These are phyloP conservation scores for Thryonomys swinderianus DNA, from an alignment of 2,113 vertebrate genomes.

Conservation along the genomic window DNA sequence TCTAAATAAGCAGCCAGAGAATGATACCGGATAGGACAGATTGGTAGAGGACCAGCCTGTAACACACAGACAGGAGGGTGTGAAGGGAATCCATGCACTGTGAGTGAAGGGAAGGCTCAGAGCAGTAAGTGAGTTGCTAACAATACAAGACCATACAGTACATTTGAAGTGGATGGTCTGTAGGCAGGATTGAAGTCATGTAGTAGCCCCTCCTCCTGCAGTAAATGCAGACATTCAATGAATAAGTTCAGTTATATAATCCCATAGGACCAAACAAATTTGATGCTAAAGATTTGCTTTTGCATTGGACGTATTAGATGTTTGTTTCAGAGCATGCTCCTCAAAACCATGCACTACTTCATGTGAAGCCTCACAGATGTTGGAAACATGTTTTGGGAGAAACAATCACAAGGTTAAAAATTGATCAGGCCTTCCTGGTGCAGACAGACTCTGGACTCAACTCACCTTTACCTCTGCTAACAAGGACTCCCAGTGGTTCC, in stretches of 20 bases:
- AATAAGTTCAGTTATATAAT: background rate
- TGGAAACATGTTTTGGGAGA: too few relatives aligned
- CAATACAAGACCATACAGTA: background rate
- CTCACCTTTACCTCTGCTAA: too few relatives aligned
- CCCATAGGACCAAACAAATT: constrained; percentile 55
- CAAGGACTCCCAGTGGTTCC: too few relatives aligned
- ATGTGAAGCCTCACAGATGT: constrained; percentile 18
- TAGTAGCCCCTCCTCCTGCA: background rate
- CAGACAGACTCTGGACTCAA: too few relatives aligned
- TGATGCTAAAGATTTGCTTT: constrained; percentile 60
- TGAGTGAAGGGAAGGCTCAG: background rate
- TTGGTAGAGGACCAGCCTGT: background rate
- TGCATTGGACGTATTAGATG: constrained; percentile 58
- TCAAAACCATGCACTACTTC: constrained; percentile 60
- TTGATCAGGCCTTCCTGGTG: too few relatives aligned
- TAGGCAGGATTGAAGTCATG: background rate
- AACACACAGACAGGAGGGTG: background rate
- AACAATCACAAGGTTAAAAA: too few relatives aligned
- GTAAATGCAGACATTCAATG: background rate
- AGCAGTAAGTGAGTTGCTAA: background rate
- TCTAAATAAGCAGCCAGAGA: background rate
- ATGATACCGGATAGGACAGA: background rate
- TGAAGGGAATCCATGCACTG: background rate
- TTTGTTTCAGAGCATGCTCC: constrained; percentile 70
- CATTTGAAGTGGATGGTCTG: background rate